A percentile compares a stretch with the other conserved stretches of the same genome.
Evolutionary conservation across 2,797 vertebrate genomes (phyloP).

Genomic region (Cottoperca gobio): DNA sequence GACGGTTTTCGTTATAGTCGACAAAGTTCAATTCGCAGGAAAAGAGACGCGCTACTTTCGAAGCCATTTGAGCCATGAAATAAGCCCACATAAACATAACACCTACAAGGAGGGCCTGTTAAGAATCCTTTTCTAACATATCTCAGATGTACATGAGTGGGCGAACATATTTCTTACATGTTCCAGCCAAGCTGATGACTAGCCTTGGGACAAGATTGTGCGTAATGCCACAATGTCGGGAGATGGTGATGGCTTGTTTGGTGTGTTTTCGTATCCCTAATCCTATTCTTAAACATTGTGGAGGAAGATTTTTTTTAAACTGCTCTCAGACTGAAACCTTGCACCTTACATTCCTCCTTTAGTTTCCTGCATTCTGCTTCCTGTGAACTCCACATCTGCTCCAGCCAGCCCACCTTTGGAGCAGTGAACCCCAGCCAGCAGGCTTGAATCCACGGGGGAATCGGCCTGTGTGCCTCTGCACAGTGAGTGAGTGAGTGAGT

Average conservation of each 20-base stretch:
- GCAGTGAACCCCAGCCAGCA: conserved; percentile 46
- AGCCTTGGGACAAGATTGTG: conserved; percentile 76
- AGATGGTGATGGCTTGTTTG: conserved; percentile 46
- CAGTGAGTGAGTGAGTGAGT: conserved; percentile 40
- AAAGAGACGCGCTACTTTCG: conserved; percentile 51
- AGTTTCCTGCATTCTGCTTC: conserved; percentile 20
- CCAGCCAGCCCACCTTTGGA: conserved; percentile 47
- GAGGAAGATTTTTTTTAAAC: conserved; percentile 15
- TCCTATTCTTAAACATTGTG: conserved; percentile 37
- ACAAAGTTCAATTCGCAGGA: conserved; percentile 54
- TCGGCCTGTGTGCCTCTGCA: conserved; percentile 41
- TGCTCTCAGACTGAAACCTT: conserved; percentile 29
- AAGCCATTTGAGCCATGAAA: conserved; percentile 48
- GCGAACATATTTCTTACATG: conserved; percentile 69
- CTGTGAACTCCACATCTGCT: conserved; percentile 37
- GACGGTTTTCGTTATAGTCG: conserved; percentile 40
- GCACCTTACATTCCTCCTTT: not conserved
- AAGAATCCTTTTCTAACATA: conserved; percentile 53
- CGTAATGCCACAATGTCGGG: conserved; percentile 58
- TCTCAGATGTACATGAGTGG: conserved; percentile 69
- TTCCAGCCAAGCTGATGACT: conserved; percentile 74
- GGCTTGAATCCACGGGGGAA: conserved; percentile 50
- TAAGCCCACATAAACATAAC: conserved; percentile 52
- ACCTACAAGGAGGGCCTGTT: conserved; percentile 58
- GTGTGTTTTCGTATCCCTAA: conserved; percentile 43